Evolutionary conservation across 2,888 invertebrate genomes (phyloP).

Genomic region (Colletes collaris): DNA sequence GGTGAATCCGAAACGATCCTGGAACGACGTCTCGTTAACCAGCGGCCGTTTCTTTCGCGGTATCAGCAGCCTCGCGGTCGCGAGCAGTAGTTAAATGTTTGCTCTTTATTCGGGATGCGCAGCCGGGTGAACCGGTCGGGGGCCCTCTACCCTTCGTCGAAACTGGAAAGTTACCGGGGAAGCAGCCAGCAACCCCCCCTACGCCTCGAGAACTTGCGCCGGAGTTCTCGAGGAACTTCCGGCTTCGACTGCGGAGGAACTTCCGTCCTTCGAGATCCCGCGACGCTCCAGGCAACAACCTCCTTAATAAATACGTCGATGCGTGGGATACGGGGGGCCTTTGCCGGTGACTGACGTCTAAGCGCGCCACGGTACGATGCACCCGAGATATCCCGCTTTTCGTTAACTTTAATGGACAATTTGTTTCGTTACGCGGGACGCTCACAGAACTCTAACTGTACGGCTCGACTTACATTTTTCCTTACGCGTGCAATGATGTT

Average conservation of each 20-base stretch:
- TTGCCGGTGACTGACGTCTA: too few relatives aligned
- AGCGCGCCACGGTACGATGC: constrained; percentile 9
- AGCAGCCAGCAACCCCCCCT: constrained; percentile 40
- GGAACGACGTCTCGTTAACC: constrained; percentile 22
- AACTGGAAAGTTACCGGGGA: constrained; percentile 55
- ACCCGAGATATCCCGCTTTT: constrained; percentile 2
- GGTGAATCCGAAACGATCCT: not conserved
- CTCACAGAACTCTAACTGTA: not conserved
- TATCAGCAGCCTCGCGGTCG: constrained; percentile 26
- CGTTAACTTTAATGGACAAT: constrained; percentile 20
- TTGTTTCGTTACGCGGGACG: constrained; percentile 21
- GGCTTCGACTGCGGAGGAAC: constrained; percentile 47
- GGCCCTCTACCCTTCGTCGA: constrained; percentile 26
- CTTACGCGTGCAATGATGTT: not conserved
- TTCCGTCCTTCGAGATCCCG: constrained; percentile 48
- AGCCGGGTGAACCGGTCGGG: constrained; percentile 40
- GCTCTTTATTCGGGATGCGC: constrained; percentile 49
- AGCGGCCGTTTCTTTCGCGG: constrained; percentile 24
- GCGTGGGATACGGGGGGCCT: constrained; percentile 1
- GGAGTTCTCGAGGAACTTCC: constrained; percentile 57
- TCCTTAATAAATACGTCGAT: constrained; percentile 56
- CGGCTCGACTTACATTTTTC: not conserved
- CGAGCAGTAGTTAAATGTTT: constrained; percentile 55
- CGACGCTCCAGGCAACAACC: constrained; percentile 32
- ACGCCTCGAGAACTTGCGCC: constrained; percentile 31